Base-by-base conservation (phyloP, 2,888 invertebrate genomes). In the Drosophila heteroneura region DNA sequence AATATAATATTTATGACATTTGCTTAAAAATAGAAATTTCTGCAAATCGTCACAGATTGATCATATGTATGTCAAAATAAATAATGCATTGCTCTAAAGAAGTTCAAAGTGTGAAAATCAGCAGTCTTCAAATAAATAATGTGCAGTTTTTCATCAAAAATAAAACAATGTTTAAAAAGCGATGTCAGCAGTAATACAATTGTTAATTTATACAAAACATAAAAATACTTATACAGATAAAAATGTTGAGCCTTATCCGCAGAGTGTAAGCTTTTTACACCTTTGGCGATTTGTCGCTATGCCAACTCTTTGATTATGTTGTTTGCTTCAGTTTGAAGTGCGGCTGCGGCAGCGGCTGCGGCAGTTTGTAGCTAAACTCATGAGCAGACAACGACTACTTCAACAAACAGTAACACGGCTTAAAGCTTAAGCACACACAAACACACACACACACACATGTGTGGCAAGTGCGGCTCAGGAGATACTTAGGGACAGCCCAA, bases 301-400 rank as follows among this genome's bases (percentile, higher is more conserved):
- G 57, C 47, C 73, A 59, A 72, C 80, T 64, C 58, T 69, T 79
- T 85, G 90, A 88, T 87, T 85, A 85, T 83, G 85, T 87, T 85
- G 85, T 85, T 83, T 88, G 85, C 68, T 54, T 82, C 88, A 60
- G 61, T 52, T 74, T 85, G 79, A 81, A 84, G 88, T 79, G 79
- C 60, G 69, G 78, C 53, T 26, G n/a, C n/a, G 60, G 71, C 75
- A 52, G 79, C 60, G 69, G 78, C 53, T 26, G 61, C 51, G 58
- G 71, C 75, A 56, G 61, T 53, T 71, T 62, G 63, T 64, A 64
- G 71, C 75, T 19, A 37, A 59, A 75, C 33, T 62, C 65, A 59
- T 65, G 49, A 68, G 64, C 61, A 67, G 67, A 39, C 70, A 68
- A 39, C 70, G 62, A 59, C 75, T 64, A 70, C 79, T 78, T 78